Conservation (phyloP, 2,888 invertebrate species). For the Mellilla xanthometata region DNA sequence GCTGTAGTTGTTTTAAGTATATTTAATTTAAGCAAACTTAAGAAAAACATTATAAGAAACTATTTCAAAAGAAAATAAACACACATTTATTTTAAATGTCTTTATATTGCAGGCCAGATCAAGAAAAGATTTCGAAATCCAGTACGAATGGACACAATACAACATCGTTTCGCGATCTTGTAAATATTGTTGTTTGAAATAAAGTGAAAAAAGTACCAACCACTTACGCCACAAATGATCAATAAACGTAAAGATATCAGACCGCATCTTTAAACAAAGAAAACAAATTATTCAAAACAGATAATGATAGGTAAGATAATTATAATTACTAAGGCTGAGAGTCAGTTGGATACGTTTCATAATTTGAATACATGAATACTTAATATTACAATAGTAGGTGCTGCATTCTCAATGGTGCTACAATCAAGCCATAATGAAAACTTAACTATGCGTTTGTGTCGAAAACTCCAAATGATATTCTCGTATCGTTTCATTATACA, state of each 20-base stretch:
- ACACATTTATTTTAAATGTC: too few species aligned
- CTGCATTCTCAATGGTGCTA: conserved; percentile 48
- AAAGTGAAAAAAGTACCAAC: conserved; percentile 16
- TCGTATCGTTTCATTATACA: conserved; percentile 49
- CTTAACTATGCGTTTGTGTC: conserved; percentile 53
- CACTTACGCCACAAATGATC: conserved; percentile 42
- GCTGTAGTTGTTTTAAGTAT: too few species aligned
- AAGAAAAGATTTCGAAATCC: too few species aligned
- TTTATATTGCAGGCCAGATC: too few species aligned
- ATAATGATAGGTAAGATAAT: conserved; percentile 63
- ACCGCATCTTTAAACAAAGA: conserved; percentile 54
- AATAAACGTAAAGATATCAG: conserved; percentile 50
- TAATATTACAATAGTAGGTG: conserved; percentile 34
- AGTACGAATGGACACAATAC: too few species aligned
- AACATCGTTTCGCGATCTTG: too few species aligned
- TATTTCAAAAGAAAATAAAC: too few species aligned
- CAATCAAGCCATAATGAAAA: conserved; percentile 56
- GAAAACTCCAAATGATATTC: conserved; percentile 56
- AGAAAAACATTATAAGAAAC: too few species aligned
- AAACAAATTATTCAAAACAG: conserved; percentile 48
- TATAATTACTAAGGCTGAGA: conserved; percentile 51
- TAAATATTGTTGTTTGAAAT: too few species aligned
- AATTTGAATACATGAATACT: conserved; percentile 66
- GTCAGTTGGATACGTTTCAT: conserved; percentile 52
- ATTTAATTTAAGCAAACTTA: too few species aligned